Evolutionary conservation across 2,888 invertebrate genomes (phyloP).

Genomic region (Dilophus febrilis): DNA sequence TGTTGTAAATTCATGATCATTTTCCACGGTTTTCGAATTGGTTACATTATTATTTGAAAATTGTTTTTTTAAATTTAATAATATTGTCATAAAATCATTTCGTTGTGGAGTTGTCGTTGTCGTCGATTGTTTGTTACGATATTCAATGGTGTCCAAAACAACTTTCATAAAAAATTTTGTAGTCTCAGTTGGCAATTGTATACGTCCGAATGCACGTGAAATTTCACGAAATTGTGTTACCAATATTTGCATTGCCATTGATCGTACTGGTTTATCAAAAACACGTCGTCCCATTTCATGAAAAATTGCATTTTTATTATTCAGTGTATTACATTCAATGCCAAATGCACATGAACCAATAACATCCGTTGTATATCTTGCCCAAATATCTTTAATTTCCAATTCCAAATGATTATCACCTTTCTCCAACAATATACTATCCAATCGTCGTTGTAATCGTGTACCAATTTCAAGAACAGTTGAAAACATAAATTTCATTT

Average conservation of each 20-base stretch:
- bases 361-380: conserved; percentile 28
- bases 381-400: conserved; percentile 22
- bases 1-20: conserved; percentile 20
- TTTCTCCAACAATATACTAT: conserved; percentile 4
- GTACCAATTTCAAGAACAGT: conserved; percentile 20
- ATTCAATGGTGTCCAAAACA: conserved; percentile 25
- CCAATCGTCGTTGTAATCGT: conserved; percentile 14
- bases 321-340: conserved; percentile 21
- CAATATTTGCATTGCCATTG: neutral
- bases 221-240: neutral
- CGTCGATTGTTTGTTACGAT: conserved; percentile 23
- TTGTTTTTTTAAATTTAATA: conserved; percentile 16
- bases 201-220: neutral
- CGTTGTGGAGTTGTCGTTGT: too few species aligned
- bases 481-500: conserved; percentile 32
- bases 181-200: conserved; percentile 14
- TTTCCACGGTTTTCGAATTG: neutral
- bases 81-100: conserved; percentile 33
- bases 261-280: neutral
- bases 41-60: too few species aligned
- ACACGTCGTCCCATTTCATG: conserved; percentile 11
- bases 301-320: conserved; percentile 17
- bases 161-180: conserved; percentile 21
- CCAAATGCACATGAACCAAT: conserved; percentile 26
- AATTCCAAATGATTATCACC: conserved; percentile 7